Evolutionary conservation across 2,888 invertebrate genomes (phyloP), one percentile per base, ranked within the genome.

Genomic region (Chorisops tibialis): DNA sequence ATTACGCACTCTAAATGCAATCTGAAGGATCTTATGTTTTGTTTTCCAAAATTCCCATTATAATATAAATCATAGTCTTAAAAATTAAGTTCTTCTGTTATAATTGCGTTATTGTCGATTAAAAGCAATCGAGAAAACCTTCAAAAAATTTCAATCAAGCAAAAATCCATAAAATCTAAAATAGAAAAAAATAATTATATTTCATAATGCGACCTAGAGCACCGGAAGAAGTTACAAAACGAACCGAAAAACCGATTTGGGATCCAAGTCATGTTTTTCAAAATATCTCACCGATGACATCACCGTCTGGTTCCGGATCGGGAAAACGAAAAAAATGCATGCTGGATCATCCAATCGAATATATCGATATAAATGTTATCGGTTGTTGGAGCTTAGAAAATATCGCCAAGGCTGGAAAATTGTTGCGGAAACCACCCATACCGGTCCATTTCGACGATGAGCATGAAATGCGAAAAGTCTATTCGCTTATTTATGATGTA

Each of bases 401-500:
- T 3, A 73, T 76, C 5, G 68, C 72, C 0, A 75, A 73, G 67
- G 75, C 77, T 0, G 77, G 74, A 3, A 76, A 75, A 58, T 56
- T 76, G 16, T 62, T 76, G 1, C 65, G 66, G 16, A 73, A 72
- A 19, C 75, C 77, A 9, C 72, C 77, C 2, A 48, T 73, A 2
- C 7, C 63, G 0, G 74, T 74, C 2, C 47, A 56, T 7, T 76
- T 76, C 43, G 63, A 69, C 1, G 79, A 82, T 69, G 82, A 82
- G 64, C 81, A 82, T 3, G 81, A 83, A 68, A 82, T 82, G 81
- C 71, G 82, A 41, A 71, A 81, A 66, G 82, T 82, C 2, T 81
- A 80, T 56, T 79, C 81, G 0, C 72, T 83, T 4, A 80, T 82
- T 56, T 83, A 82, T 70, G 83, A 83, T 68, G 82, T 82, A 9